phyloP scores from a whole-genome alignment of 2,797 vertebrate species.

The Neosilurus mollespiculum region DNA sequence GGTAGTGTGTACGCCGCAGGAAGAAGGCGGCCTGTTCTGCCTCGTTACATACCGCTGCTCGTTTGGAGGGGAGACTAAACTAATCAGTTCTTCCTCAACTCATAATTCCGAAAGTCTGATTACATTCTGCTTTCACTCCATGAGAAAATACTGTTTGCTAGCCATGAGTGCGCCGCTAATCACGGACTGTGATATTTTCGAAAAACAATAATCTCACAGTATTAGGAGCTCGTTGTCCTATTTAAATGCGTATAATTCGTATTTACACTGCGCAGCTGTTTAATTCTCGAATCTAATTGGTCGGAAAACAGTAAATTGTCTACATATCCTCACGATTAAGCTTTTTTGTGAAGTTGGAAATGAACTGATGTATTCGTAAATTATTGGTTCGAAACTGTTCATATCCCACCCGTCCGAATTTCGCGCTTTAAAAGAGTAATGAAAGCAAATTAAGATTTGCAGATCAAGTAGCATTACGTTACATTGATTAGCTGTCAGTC shows the following conservation, averaged over 20 bases:
- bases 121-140: neutral
- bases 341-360: neutral
- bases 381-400: neutral
- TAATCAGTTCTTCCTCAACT: neutral
- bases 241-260: neutral
- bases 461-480: no score
- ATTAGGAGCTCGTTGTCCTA: neutral
- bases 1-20: neutral
- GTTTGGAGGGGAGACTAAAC: neutral
- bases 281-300: no score
- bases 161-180: neutral
- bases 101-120: conserved; percentile 1
- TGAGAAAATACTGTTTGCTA: neutral
- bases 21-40: neutral
- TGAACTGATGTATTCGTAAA: neutral
- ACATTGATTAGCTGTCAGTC: no score
- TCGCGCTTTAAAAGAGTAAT: no score
- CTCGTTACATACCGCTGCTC: neutral
- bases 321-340: no score
- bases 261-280: no score
- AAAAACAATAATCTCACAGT: neutral
- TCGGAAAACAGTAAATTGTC: neutral
- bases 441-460: no score
- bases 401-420: no score
- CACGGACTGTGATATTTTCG: neutral